Evolutionary conservation across 2,888 invertebrate genomes (phyloP).

Genomic region (Diaprepes abbreviatus): DNA sequence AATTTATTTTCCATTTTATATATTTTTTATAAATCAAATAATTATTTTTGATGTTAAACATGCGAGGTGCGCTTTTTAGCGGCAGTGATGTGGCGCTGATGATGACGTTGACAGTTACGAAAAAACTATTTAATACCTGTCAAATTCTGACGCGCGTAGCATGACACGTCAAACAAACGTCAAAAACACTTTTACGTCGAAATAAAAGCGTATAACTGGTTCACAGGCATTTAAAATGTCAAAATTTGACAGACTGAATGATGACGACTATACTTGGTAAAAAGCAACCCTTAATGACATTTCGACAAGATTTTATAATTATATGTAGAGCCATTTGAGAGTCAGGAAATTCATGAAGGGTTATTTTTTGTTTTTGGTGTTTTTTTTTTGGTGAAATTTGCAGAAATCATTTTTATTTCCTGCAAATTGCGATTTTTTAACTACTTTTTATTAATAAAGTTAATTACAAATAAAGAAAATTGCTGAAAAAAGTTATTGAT

Average conservation of each 20-base stretch:
- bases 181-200: background rate
- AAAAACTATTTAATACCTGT: background rate
- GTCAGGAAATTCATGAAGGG: slow-evolving; percentile 47
- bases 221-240: background rate
- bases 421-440: background rate
- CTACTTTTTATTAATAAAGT: slow-evolving; percentile 1
- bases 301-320: slow-evolving; percentile 55
- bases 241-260: slow-evolving; percentile 13
- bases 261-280: slow-evolving; percentile 8
- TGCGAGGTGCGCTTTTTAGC: slow-evolving; percentile 54
- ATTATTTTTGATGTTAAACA: slow-evolving; percentile 50
- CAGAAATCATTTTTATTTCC: background rate
- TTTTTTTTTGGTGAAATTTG: background rate
- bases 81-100: slow-evolving; percentile 50
- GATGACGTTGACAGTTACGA: slow-evolving; percentile 26
- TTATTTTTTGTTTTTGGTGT: slow-evolving; percentile 37
- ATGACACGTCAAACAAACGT: too few relatives aligned
- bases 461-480: background rate
- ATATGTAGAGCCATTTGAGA: slow-evolving; percentile 61
- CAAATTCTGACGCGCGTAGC: background rate
- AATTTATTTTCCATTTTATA: slow-evolving; percentile 57
- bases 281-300: slow-evolving; percentile 46
- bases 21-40: slow-evolving; percentile 50
- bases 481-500: background rate
- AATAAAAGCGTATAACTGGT: background rate